Conservation (phyloP, 2,113 vertebrate genomes). For the Trematocara variabile region DNA sequence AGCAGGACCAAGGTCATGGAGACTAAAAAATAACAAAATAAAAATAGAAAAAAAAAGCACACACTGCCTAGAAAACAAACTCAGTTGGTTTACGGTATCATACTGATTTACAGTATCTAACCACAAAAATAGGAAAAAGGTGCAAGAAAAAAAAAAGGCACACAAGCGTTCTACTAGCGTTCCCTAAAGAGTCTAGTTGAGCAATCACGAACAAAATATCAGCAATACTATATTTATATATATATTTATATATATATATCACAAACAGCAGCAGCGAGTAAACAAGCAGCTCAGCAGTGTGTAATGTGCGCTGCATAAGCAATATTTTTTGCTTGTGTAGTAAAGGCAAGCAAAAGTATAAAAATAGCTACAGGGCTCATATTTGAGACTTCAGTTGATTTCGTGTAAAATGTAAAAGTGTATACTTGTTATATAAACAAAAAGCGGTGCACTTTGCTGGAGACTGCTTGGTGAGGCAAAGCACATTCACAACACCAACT, state of each 20-base stretch:
- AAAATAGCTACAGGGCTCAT: neutral
- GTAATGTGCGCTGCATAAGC: neutral
- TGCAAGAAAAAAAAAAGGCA: neutral
- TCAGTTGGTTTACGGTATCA: neutral
- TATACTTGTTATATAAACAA: neutral
- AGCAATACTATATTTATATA: neutral
- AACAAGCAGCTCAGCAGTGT: neutral
- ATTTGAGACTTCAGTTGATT: neutral
- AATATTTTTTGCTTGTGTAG: neutral
- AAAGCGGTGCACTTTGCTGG: neutral
- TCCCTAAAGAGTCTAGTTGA: neutral
- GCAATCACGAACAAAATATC: neutral
- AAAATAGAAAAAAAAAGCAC: neutral
- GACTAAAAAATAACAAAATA: neutral
- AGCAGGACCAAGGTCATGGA: neutral
- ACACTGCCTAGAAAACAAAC: neutral
- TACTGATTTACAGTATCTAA: neutral
- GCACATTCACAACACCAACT: neutral
- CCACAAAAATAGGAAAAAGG: neutral
- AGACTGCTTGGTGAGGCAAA: neutral
- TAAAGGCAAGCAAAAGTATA: neutral
- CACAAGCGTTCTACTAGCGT: neutral
- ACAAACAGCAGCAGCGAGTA: neutral
- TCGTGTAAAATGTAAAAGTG: neutral
- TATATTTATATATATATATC: neutral